A percentile compares a stretch with the other conserved stretches of the same genome.
phyloP scores from a whole-genome alignment of 2,797 vertebrate genomes.

The Myotis myotis region DNA sequence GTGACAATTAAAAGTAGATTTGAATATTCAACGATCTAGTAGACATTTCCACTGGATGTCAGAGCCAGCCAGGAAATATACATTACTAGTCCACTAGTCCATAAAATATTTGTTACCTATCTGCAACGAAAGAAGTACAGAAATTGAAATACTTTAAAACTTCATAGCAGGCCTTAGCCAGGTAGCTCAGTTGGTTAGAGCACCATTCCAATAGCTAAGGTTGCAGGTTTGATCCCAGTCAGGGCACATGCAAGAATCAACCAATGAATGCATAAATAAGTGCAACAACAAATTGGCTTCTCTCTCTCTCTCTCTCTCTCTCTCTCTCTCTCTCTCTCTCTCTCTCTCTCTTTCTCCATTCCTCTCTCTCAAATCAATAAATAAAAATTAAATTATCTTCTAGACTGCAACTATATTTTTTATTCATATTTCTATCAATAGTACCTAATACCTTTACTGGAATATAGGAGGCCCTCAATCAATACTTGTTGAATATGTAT shows the following conservation, averaged over 20 bases:
- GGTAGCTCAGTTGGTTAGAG: no score
- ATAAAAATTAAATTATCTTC: neutral
- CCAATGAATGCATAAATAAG: no score
- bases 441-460: neutral
- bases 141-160: neutral
- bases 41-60: neutral
- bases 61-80: neutral
- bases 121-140: neutral
- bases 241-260: no score
- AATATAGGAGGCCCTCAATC: neutral
- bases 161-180: neutral
- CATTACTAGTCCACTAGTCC: neutral
- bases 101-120: neutral
- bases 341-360: no score
- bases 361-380: neutral
- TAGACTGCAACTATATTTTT: neutral
- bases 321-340: no score
- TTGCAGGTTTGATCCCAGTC: no score
- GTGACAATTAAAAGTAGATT: neutral
- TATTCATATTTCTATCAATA: neutral
- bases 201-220: no score
- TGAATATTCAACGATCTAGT: neutral
- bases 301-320: neutral
- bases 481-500: neutral
- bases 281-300: neutral